phyloP scores from a whole-genome alignment of 2,888 invertebrate species.

The Nomada fucata region DNA sequence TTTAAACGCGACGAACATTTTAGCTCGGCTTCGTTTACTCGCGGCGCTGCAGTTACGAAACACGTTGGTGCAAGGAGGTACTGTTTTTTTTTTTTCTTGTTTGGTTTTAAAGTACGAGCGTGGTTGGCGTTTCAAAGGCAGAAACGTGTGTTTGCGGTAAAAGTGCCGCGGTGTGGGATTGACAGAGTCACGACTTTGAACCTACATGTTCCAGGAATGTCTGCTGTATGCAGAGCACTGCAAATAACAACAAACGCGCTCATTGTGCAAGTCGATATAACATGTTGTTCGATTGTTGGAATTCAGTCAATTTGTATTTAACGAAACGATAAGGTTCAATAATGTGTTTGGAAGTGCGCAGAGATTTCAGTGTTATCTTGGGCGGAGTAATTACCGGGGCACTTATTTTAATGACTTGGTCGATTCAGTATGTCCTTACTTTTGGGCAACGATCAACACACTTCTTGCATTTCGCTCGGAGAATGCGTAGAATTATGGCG shows the following conservation, averaged over 20 bases:
- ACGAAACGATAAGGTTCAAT: neutral
- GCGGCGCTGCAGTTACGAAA: neutral
- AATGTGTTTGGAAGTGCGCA: neutral
- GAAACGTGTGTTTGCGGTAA: slow-evolving; percentile 9
- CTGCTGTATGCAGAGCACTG: slow-evolving; percentile 8
- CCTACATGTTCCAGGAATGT: slow-evolving; percentile 26
- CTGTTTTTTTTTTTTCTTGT: neutral
- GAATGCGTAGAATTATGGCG: too few relatives aligned
- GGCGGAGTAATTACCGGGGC: too few relatives aligned
- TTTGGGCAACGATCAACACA: too few relatives aligned
- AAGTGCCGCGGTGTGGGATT: slow-evolving; percentile 7
- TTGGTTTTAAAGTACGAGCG: neutral
- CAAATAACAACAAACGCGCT: slow-evolving; percentile 25
- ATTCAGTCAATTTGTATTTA: slow-evolving; percentile 14
- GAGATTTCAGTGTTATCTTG: neutral
- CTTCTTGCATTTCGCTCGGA: too few relatives aligned
- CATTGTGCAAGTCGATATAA: slow-evolving; percentile 27
- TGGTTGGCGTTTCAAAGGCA: slow-evolving; percentile 6
- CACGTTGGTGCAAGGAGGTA: neutral
- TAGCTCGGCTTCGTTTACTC: neutral
- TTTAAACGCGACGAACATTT: neutral
- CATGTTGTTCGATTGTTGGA: slow-evolving; percentile 4
- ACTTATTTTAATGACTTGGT: too few relatives aligned
- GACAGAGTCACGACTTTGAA: slow-evolving; percentile 40
- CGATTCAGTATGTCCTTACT: too few relatives aligned